Conservation (phyloP, 2,113 vertebrate species). For the Proterorhinus semilunaris region DNA sequence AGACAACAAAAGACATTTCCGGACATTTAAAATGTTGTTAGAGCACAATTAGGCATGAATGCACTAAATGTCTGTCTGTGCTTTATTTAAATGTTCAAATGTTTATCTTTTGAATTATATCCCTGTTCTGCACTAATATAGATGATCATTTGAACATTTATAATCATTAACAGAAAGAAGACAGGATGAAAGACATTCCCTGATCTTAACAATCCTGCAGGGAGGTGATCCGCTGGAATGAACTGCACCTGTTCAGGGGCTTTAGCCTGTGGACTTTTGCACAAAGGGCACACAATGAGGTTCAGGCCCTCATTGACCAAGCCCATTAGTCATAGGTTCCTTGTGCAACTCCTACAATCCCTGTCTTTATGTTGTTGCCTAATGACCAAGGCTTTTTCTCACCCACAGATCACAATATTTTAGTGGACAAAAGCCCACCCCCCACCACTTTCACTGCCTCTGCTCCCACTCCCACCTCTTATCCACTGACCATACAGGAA, state of each 20-base stretch:
- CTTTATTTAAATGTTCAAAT: background rate
- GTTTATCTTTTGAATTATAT: background rate
- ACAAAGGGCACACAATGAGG: slow-evolving; percentile 79
- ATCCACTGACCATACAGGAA: slow-evolving; percentile 63
- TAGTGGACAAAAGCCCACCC: slow-evolving; percentile 64
- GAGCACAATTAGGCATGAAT: slow-evolving; percentile 14
- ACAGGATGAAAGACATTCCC: slow-evolving; percentile 66
- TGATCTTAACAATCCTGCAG: slow-evolving; percentile 58
- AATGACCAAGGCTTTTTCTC: slow-evolving; percentile 71
- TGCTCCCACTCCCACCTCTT: slow-evolving; percentile 25
- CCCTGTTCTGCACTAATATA: slow-evolving; percentile 26
- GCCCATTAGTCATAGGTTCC: slow-evolving; percentile 84
- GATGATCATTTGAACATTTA: slow-evolving; percentile 44
- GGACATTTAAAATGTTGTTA: slow-evolving; percentile 19
- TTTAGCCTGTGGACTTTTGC: slow-evolving; percentile 83
- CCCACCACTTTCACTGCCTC: slow-evolving; percentile 47
- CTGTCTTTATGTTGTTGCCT: slow-evolving; percentile 66
- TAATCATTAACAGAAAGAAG: slow-evolving; percentile 64
- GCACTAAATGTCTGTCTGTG: slow-evolving; percentile 16
- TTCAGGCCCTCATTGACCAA: slow-evolving; percentile 77
- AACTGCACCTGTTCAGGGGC: slow-evolving; percentile 76
- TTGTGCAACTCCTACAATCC: slow-evolving; percentile 73
- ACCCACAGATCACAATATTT: slow-evolving; percentile 76
- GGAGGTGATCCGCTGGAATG: slow-evolving; percentile 67
- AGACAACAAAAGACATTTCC: slow-evolving; percentile 29